A percentile compares a stretch with the other conserved stretches of the same genome.
phyloP scores from a whole-genome alignment of 2,797 vertebrate species.

The Acanthurus tractus region DNA sequence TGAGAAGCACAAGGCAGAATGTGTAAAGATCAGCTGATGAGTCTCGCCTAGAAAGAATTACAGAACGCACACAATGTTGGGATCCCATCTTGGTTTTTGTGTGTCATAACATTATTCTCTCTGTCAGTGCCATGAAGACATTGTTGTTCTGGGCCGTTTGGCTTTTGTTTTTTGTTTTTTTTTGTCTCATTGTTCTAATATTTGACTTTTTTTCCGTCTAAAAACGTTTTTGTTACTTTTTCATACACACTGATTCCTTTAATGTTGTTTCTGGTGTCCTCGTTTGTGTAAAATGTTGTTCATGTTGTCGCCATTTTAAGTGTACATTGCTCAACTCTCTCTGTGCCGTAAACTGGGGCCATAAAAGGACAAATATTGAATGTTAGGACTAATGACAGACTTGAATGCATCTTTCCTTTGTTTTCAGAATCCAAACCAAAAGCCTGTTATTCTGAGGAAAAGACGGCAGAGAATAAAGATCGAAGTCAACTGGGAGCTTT shows the following conservation, averaged over 20 bases:
- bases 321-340: constrained; percentile 14
- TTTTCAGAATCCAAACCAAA: constrained; percentile 95
- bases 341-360: not conserved
- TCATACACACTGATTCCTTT: constrained; percentile 14
- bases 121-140: not conserved
- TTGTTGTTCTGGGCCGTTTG: constrained; percentile 5
- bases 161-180: not conserved
- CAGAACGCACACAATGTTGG: constrained; percentile 30
- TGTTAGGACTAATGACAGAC: not conserved
- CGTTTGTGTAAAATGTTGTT: constrained; percentile 22
- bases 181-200: constrained; percentile 21
- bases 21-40: not conserved
- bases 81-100: constrained; percentile 63
- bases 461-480: constrained; percentile 99
- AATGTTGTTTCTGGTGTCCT: constrained; percentile 4
- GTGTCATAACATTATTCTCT: constrained; percentile 20
- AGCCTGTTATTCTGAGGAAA: constrained; percentile 97
- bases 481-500: constrained; percentile 98
- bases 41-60: constrained; percentile 7
- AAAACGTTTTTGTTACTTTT: constrained; percentile 19
- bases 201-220: constrained; percentile 20
- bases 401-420: constrained; percentile 8
- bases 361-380: not conserved
- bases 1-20: not conserved
- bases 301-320: constrained; percentile 33